Conservation (phyloP, 2,888 invertebrate species). For the Philonicus albiceps region DNA sequence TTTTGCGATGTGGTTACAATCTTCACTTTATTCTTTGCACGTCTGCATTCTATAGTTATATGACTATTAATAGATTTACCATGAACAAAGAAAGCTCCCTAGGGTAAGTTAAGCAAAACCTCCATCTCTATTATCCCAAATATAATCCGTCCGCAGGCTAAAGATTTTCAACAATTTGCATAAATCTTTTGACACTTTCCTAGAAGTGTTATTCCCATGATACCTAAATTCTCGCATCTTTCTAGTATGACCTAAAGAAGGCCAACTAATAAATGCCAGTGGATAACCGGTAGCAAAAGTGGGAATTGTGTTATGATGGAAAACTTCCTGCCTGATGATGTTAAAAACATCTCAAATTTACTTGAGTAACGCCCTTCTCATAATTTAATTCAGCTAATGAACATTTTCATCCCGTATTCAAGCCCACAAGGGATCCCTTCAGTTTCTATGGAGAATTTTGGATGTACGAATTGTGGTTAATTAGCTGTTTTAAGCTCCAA, state of each 20-base stretch:
- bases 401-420: neutral
- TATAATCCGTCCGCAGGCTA: neutral
- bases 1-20: neutral
- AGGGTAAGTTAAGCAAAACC: too few relatives aligned
- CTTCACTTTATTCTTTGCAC: neutral
- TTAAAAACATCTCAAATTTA: neutral
- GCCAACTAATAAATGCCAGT: neutral
- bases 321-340: neutral
- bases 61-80: neutral
- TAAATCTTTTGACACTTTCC: neutral
- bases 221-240: neutral
- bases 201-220: neutral
- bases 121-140: neutral
- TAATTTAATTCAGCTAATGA: neutral
- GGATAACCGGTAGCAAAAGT: neutral
- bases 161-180: neutral
- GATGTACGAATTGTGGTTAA: neutral
- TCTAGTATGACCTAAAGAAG: neutral
- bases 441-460: neutral
- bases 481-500: neutral
- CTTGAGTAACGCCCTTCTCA: neutral
- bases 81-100: neutral
- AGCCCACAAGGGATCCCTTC: neutral
- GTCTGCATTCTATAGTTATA: neutral
- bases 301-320: neutral